Evolutionary conservation across 2,888 invertebrate species (phyloP).

Genomic region (Eurois occulta): DNA sequence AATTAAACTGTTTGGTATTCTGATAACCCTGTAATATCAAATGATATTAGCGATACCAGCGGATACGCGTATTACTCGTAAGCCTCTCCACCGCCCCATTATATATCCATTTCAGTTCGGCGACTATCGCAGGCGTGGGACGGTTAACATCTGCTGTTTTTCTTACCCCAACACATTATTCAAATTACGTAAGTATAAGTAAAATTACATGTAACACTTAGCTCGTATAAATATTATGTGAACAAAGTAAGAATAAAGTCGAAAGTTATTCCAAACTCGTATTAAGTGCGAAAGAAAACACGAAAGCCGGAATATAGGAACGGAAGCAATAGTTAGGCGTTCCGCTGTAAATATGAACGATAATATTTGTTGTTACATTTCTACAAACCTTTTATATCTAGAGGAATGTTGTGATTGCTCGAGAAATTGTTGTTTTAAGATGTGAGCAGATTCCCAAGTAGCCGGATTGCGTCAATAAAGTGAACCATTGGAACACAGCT

Average conservation of each 20-base stretch:
- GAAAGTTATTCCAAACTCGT: constrained; percentile 54
- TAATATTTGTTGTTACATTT: constrained; percentile 31
- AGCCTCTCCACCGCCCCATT: constrained; percentile 42
- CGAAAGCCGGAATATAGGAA: constrained; percentile 22
- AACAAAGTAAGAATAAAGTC: constrained; percentile 44
- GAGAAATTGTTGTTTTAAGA: constrained; percentile 37
- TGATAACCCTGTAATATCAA: constrained; percentile 38
- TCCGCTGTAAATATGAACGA: constrained; percentile 23
- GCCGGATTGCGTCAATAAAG: constrained; percentile 23
- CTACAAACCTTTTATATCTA: constrained; percentile 34
- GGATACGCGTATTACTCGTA: constrained; percentile 30
- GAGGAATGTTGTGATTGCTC: constrained; percentile 39
- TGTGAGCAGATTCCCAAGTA: constrained; percentile 43
- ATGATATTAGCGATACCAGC: constrained; percentile 39
- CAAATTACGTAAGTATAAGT: constrained; percentile 58
- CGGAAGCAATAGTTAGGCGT: constrained; percentile 32
- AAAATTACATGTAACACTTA: constrained; percentile 59
- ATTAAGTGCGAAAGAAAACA: constrained; percentile 45
- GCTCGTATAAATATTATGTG: constrained; percentile 50
- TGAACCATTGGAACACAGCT: constrained; percentile 1
- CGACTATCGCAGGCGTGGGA: constrained; percentile 46
- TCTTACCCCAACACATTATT: constrained; percentile 58
- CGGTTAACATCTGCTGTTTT: constrained; percentile 54
- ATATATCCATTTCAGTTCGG: constrained; percentile 43
- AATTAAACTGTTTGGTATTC: constrained; percentile 38